Conservation (phyloP, 2,113 vertebrate genomes). For the Vimba vimba region DNA sequence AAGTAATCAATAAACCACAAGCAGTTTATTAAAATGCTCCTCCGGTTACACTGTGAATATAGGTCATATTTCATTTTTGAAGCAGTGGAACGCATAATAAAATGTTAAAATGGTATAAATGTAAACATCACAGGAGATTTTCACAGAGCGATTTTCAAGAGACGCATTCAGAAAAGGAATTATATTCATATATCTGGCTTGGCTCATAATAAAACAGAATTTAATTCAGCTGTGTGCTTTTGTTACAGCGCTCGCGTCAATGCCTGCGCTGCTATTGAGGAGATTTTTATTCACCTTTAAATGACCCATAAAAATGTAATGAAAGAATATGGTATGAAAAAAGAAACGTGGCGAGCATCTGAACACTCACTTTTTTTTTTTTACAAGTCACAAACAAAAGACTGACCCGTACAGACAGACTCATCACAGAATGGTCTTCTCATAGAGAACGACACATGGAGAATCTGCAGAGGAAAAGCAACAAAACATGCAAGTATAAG, state of each 20-base stretch:
- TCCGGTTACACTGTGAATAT: background rate
- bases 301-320: background rate
- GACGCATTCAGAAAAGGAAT: background rate
- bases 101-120: conserved; percentile 5
- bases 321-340: background rate
- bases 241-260: background rate
- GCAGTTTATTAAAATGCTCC: background rate
- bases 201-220: conserved; percentile 3
- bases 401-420: too few species aligned
- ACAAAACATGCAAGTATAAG: background rate
- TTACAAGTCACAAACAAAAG: background rate
- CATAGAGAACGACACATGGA: background rate
- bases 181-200: background rate
- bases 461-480: background rate
- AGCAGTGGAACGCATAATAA: background rate
- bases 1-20: background rate
- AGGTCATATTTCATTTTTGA: background rate
- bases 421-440: background rate
- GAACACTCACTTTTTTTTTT: background rate
- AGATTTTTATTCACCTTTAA: conserved; percentile 7
- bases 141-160: background rate
- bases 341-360: background rate
- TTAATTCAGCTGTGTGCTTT: background rate
- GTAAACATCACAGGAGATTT: background rate
- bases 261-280: background rate